Percentiles rank a stretch among this genome's conserved stretches.
Conservation (phyloP, 2,888 invertebrate species). For the Drosophila borborema region DNA sequence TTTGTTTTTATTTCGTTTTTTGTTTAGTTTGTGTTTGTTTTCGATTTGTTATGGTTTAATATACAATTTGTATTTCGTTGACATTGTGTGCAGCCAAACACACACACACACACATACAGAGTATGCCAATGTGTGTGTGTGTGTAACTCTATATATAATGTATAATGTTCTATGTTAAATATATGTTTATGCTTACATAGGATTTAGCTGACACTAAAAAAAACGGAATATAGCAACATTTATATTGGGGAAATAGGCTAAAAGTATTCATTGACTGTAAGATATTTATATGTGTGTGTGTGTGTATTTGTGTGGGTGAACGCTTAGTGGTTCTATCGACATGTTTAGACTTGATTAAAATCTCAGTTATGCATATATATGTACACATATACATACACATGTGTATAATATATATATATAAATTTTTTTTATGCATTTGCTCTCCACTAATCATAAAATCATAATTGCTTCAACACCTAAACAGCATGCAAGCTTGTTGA, state of each 20-base stretch:
- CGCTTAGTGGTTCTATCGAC: conserved; percentile 76
- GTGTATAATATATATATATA: conserved; percentile 28
- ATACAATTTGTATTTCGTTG: conserved; percentile 55
- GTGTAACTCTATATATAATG: conserved; percentile 30
- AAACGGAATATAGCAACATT: conserved; percentile 43
- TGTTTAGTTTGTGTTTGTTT: conserved; percentile 17
- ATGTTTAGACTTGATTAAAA: conserved; percentile 66
- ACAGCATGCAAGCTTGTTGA: conserved; percentile 39
- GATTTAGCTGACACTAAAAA: conserved; percentile 59
- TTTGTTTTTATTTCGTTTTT: conserved; percentile 10
- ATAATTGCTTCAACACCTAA: conserved; percentile 40
- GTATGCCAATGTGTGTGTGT: conserved; percentile 7
- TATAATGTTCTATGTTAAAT: conserved; percentile 49
- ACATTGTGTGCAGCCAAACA: conserved; percentile 25
- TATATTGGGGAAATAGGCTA: conserved; percentile 40
- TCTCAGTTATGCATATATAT: conserved; percentile 44
- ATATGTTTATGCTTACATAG: conserved; percentile 43
- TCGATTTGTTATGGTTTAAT: conserved; percentile 53
- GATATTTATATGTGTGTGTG: conserved; percentile 30
- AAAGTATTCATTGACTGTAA: conserved; percentile 38
- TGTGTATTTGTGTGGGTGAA: conserved; percentile 54
- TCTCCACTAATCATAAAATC: conserved; percentile 33
- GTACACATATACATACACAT: conserved; percentile 27
- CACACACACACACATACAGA: conserved; percentile 13
- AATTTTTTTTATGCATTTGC: conserved; percentile 38